phyloP scores from a whole-genome alignment of 2,888 invertebrate genomes.

The Steromphala cineraria region DNA sequence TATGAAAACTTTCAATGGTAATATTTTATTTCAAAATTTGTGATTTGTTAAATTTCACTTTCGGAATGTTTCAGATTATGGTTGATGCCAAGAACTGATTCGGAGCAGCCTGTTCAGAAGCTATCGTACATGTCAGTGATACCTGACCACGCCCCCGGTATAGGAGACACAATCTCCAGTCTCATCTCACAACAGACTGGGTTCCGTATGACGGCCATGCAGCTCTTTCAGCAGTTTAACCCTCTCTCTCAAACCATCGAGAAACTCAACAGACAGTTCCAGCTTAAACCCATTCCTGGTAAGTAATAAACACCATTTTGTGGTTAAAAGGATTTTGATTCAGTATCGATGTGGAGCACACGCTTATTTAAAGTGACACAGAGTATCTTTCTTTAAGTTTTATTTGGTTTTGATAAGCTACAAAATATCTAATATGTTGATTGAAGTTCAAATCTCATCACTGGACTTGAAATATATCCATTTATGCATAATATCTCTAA shows the following conservation, averaged over 20 bases:
- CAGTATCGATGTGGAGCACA: too few relatives aligned
- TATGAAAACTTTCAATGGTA: too few relatives aligned
- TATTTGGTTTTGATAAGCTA: too few relatives aligned
- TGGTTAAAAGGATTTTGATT: too few relatives aligned
- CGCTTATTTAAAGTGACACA: too few relatives aligned
- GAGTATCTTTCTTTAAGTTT: too few relatives aligned
- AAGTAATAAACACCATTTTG: neutral
- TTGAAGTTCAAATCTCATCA: too few relatives aligned
- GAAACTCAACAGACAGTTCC: slow-evolving; percentile 41
- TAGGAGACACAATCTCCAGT: neutral
- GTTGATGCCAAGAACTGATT: slow-evolving; percentile 31
- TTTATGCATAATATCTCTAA: too few relatives aligned
- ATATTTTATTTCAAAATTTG: neutral
- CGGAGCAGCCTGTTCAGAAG: slow-evolving; percentile 28
- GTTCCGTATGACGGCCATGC: slow-evolving; percentile 21
- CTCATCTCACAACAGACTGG: slow-evolving; percentile 1
- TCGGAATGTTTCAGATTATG: slow-evolving; percentile 29
- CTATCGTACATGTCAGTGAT: slow-evolving; percentile 36
- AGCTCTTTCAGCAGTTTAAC: slow-evolving; percentile 30
- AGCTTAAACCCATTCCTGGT: slow-evolving; percentile 38
- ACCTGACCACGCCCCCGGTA: slow-evolving; percentile 28
- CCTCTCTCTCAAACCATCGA: slow-evolving; percentile 27
- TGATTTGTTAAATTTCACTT: neutral
- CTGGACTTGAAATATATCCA: too few relatives aligned
- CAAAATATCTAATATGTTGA: too few relatives aligned